Percentiles rank a stretch among this genome's conserved stretches.
phyloP scores from a whole-genome alignment of 2,113 vertebrate genomes.

The Salvelinus sp. region DNA sequence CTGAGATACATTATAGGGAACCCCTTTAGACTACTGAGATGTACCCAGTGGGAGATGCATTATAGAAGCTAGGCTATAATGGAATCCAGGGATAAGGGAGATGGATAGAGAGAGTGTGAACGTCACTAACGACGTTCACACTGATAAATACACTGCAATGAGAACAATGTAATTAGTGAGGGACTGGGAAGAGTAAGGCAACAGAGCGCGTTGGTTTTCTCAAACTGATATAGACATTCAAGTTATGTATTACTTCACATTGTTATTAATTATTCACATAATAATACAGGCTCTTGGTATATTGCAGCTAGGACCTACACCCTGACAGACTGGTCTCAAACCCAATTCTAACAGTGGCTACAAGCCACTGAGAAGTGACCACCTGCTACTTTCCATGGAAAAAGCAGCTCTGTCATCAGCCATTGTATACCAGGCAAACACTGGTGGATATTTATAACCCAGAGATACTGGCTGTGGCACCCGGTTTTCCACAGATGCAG shows the following conservation, averaged over 20 bases:
- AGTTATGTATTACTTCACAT: too few species aligned
- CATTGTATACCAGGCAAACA: conserved; percentile 39
- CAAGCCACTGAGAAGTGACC: conserved; percentile 28
- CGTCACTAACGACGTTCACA: conserved; percentile 21
- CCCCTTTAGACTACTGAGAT: too few species aligned
- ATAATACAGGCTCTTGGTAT: too few species aligned
- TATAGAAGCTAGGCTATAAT: too few species aligned
- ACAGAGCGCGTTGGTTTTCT: neutral
- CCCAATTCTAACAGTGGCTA: too few species aligned
- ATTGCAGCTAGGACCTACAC: too few species aligned
- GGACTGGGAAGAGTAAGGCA: conserved; percentile 7
- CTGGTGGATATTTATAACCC: conserved; percentile 29
- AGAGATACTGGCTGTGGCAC: conserved; percentile 31
- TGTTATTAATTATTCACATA: neutral
- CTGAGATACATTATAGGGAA: too few species aligned
- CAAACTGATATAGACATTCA: too few species aligned
- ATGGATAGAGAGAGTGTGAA: too few species aligned
- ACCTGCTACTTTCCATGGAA: conserved; percentile 30
- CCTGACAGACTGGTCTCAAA: too few species aligned
- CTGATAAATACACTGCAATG: conserved; percentile 35
- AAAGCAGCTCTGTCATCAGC: neutral
- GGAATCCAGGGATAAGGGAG: too few species aligned
- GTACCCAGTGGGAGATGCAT: too few species aligned
- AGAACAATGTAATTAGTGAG: conserved; percentile 32
- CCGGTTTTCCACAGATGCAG: neutral